Evolutionary conservation across 35 echinoderm and acorn worm genomes (phyloP).

Genomic region (Eucidaris tribuloides): DNA sequence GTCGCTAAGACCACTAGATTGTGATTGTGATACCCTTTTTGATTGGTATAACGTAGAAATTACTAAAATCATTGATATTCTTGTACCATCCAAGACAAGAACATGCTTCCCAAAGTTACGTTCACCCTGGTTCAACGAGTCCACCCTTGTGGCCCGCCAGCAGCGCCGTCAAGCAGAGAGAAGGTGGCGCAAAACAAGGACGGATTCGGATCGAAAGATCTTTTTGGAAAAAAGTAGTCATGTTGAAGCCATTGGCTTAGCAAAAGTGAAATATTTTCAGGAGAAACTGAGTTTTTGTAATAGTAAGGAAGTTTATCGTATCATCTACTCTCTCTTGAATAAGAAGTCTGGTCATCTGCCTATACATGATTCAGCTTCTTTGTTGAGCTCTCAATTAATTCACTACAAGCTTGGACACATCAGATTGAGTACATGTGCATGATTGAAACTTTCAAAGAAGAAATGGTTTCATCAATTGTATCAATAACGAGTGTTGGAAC

Average conservation of each 20-base stretch:
- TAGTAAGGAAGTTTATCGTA: not conserved
- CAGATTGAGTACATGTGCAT: too few relatives aligned
- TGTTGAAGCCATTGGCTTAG: not conserved
- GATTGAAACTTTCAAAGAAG: too few relatives aligned
- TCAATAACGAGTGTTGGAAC: too few relatives aligned
- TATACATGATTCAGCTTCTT: too few relatives aligned
- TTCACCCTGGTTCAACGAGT: not conserved
- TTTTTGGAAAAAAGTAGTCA: not conserved
- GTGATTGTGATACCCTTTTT: not conserved
- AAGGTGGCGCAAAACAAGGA: not conserved
- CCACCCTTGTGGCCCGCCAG: not conserved
- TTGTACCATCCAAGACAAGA: not conserved
- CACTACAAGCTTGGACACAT: too few relatives aligned
- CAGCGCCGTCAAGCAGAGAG: not conserved
- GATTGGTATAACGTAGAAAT: not conserved
- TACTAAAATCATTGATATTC: not conserved
- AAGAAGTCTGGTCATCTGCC: too few relatives aligned
- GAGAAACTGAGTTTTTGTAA: not conserved
- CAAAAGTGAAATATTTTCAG: not conserved
- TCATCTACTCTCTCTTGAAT: not conserved
- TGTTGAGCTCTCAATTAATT: too few relatives aligned
- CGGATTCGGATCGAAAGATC: not conserved
- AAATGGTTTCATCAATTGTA: too few relatives aligned
- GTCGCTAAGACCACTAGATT: not conserved
- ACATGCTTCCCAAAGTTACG: not conserved